Evolutionary conservation across 2,797 vertebrate species (phyloP), one percentile per base, ranked within the genome.

Genomic region (Botia kubotai): DNA sequence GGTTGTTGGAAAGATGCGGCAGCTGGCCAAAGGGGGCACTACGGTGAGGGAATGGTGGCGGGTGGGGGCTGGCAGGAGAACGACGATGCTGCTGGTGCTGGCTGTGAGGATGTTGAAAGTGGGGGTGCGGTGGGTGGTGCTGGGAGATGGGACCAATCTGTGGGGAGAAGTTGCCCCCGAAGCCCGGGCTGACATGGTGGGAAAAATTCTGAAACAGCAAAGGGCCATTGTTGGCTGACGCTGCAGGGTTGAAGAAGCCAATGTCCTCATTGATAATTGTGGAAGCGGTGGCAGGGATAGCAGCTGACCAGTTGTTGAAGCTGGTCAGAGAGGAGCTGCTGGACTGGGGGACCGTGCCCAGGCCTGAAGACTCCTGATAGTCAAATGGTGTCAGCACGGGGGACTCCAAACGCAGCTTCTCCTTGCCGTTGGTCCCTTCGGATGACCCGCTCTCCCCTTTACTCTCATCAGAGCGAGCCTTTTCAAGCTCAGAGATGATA

Each of bases 121-220:
- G 94, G 43, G 94, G 94, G 88, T 98, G 98, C 62, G 98, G 96
- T 16, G 97, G 96, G 89, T 97, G 97, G 92, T 99, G 98, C 92
- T 98, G 97, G 88, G 98, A 97, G 77, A 97, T 95, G 78, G 97
- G 97, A 90, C 97, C 97, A 2, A 99, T 97, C 90, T 99, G 98
- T 53, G 98, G 97, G 36, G 98, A 99, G 94, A 99, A 99, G 92
- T 97, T 98, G 83, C 97, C 97, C 19, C 98, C 97, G 65, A 99
- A 99, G 74, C 97, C 96, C 46, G 98, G 97, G 89, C 97, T 97
- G 88, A 99, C 97, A 0, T 99, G 98, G 87, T 99, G 98, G 52
- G 98, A 97, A 89, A 99, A 99, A 96, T 99, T 99, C 91, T 99
- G 98, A 91, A 99, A 99, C 88, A 99, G 95, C 92, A 99, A 92